Base-by-base conservation (phyloP, 2,797 vertebrate genomes). In the Streptopelia turtur region DNA sequence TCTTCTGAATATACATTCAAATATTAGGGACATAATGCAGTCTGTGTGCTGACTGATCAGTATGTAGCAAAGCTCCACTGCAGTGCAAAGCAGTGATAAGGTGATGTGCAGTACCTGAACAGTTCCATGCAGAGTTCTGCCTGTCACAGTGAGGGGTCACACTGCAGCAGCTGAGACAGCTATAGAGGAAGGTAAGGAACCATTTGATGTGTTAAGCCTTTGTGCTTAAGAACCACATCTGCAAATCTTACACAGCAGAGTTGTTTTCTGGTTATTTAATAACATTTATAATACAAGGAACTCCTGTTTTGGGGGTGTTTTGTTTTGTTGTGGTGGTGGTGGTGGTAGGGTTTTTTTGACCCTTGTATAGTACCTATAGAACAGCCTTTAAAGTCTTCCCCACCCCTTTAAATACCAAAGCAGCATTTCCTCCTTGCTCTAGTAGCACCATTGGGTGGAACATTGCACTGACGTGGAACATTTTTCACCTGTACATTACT, bases 61-160 rank as follows among this genome's bases (percentile, higher is more conserved):
- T 12, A 20, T 3, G 31, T 1, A 20, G 37, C 2, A 6, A 57
- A 55, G 82, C 31, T 77, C 47, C 66, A 4, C 55, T 27, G 45
- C 47, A 35, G 50, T 15, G 30, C 59, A 18, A 23, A 23, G 59
- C 5, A 30, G 12, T 22, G 31, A 15, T 31, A 14, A 75, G 61
- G 30, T 2, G 3, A 24, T 3, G 10, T 3, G 23, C 33, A 20
- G 61, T 21, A 31, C 37, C 25, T 35, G 6, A 25, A 70, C 41
- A 69, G 50, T 50, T 30, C 65, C 33, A 1, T 7, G 23, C 30
- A 30, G 17, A 6, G 17, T 61, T 16, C 49, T 78, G 49, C 37
- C 21, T 37, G 1, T 13, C 1, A 30, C 31, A 87, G 17, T 1
- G 2, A 57, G 23, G 7, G 20, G 6, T 28, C 45, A n/a, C 21